phyloP scores from a whole-genome alignment of 2,113 vertebrate species.

The Ciconia stormi region DNA sequence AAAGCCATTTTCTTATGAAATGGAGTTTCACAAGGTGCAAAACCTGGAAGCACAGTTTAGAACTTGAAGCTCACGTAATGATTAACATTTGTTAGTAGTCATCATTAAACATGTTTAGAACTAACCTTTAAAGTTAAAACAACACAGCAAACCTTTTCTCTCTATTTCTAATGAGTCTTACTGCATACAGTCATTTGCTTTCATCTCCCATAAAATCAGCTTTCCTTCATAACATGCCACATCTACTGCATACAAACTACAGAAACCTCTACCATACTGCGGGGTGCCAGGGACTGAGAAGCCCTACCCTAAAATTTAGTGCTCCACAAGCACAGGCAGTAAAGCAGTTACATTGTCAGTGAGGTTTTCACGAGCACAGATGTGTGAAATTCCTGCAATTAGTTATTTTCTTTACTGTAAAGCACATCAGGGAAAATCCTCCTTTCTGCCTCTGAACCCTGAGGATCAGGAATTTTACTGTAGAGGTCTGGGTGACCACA shows the following conservation, averaged over 20 bases:
- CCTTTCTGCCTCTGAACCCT: neutral
- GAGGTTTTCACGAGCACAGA: neutral
- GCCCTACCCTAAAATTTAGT: neutral
- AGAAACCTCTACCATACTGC: neutral
- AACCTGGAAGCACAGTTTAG: neutral
- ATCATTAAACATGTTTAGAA: neutral
- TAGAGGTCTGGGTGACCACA: neutral
- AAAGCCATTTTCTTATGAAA: neutral
- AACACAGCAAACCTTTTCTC: neutral
- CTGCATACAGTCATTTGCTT: neutral
- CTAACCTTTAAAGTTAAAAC: neutral
- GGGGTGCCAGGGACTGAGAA: neutral
- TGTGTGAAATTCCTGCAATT: neutral
- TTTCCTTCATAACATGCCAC: neutral
- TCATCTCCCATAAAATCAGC: neutral
- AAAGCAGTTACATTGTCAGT: neutral
- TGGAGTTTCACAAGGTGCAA: neutral
- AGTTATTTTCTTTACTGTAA: neutral
- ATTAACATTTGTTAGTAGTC: neutral
- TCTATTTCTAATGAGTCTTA: neutral
- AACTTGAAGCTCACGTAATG: neutral
- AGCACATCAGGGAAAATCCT: neutral
- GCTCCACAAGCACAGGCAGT: neutral
- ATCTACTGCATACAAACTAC: neutral
- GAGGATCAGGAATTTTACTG: neutral